Percentiles rank a stretch among this genome's conserved stretches.
Evolutionary conservation across 2,888 invertebrate genomes (phyloP).

Genomic region (Rhingia campestris): DNA sequence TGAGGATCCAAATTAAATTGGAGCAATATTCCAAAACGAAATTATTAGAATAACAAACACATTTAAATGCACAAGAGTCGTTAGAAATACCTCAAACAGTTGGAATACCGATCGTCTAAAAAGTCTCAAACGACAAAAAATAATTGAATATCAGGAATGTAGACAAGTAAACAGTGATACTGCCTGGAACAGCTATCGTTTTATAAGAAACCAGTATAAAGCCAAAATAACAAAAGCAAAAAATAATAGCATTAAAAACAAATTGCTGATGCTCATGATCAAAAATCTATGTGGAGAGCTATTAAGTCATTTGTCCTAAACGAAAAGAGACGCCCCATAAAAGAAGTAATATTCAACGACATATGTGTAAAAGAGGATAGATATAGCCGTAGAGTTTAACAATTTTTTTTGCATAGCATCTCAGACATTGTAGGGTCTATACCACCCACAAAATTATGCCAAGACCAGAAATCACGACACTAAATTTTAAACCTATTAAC

Average conservation of each 20-base stretch:
- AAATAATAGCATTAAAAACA: background rate
- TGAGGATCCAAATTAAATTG: background rate
- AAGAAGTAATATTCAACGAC: no score
- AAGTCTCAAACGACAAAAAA: background rate
- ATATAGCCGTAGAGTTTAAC: background rate
- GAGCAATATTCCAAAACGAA: background rate
- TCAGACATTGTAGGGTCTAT: background rate
- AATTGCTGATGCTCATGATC: background rate
- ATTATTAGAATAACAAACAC: background rate
- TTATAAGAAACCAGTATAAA: slow-evolving; percentile 3
- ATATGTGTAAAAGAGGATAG: background rate
- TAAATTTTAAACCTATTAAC: background rate
- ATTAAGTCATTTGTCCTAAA: background rate
- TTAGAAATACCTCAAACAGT: background rate
- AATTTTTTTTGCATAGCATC: slow-evolving; percentile 5
- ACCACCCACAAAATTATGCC: background rate
- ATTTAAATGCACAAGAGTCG: background rate
- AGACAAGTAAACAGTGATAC: background rate
- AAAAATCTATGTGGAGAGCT: slow-evolving; percentile 10
- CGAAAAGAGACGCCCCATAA: no score
- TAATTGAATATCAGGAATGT: background rate
- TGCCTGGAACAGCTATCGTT: background rate
- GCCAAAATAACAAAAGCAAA: background rate
- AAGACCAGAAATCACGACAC: background rate
- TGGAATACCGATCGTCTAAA: background rate